Base-by-base conservation (phyloP, 2,888 invertebrate genomes). In the Cataglyphis rosenhaueri region DNA sequence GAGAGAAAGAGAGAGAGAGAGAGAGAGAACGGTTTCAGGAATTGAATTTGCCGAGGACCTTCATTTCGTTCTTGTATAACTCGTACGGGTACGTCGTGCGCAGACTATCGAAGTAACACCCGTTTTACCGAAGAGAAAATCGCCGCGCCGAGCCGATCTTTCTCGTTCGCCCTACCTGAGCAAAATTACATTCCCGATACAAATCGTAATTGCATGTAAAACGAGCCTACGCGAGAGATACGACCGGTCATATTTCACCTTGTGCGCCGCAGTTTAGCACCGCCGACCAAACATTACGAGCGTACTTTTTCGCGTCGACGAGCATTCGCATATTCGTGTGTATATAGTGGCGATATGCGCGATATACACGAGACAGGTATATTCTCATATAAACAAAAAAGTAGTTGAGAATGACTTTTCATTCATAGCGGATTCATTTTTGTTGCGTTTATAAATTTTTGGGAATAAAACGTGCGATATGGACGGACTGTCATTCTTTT, bases 151-250 rank as follows among this genome's bases (percentile, higher is more conserved):
- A 48, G 62, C 21, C 44, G 48, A 62, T 83, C 55, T 71, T 76
- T 83, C 81, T 83, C 81, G 73, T 78, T 57, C 18, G 29, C 59
- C 35, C 62, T 10, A 21, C 82, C 55, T 25, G 25, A 44, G 59
- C 65, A 55, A 84, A 87, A 86, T 88, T 87, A 88, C 88, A 57
- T 21, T 52, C 35, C 73, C 82, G 89, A 89, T 91, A 90, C 91
- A 91, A 90, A 93, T 92, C 91, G 91, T 90, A 91, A 91, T 91
- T 88, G 90, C 90, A 91, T 91, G 90, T 88, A 91, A 89, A 89
- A 84, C 85, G 86, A 84, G 83, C 82, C 68, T 71, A 76, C 59
- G 81, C 78, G 85, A 85, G 89, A 92, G 88, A 90, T 88, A 85
- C 84, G 84, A 85, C 71, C 85, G 35, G 62, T 66, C 86, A 86